Evolutionary conservation across 2,797 vertebrate genomes (phyloP), one percentile per base, ranked within the genome.

Genomic region (Alectoris magna): DNA sequence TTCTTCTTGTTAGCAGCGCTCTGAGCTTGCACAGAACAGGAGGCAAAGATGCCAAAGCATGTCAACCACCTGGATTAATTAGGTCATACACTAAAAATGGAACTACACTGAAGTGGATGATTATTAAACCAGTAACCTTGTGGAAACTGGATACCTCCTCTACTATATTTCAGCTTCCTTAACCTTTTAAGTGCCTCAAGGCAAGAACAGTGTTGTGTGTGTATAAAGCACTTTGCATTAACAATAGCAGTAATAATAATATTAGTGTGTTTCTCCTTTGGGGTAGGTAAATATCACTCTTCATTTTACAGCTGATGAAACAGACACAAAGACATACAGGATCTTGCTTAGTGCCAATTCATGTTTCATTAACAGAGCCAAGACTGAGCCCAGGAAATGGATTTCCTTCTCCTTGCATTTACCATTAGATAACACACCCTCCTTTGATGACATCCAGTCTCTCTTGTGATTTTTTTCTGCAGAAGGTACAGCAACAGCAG

Each of bases 401-500:
- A 36, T 88, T 92, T 71, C 48, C 41, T 64, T 67, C 79, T 74
- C 11, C 62, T 93, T 79, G 34, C 41, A 82, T 39, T 84, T 59
- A 38, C 34, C 39, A n/a, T 38, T 23, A 36, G 21, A 70, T 49
- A 84, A 53, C 51, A 62, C 9, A 49, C 10, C 29, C 43, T 84
- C 34, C 55, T 87, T 88, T 95, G 90, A 74, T 96, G 92, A 96
- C 22, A 0, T 36, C 49, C 11, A 66, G 22, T 91, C 51, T 95
- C 41, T 92, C 66, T 79, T 79, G 81, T 95, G 85, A 55, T 94
- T 94, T 91, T 94, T 91, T 87, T 46, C 46, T 79, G 64, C 95
- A 97, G 97, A 78, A 90, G 79, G 34, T 84, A 85, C 84, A 94
- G 82, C 84, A 96, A 49, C 95, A 97, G 96, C 95, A 95, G 95